Evolutionary conservation across 2,797 vertebrate species (phyloP), one percentile per base, ranked within the genome.

Genomic region (Lemur catta): DNA sequence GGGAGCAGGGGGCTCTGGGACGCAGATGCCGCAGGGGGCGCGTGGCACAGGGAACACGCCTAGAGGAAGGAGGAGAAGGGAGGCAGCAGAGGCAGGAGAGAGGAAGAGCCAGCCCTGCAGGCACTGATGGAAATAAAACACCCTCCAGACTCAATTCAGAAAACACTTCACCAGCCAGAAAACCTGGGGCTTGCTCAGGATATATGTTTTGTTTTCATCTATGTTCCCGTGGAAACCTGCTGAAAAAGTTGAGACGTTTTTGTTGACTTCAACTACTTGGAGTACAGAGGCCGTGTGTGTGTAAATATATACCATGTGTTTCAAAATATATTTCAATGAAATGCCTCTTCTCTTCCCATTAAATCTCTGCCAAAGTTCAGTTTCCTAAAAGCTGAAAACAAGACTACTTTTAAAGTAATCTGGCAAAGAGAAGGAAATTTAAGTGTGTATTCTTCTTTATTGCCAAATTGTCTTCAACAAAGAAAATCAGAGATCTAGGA

Each of bases 101-200:
- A 0, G 96, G 91, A 87, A 65, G 91, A 67, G 97, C 50, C 72
- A 50, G 96, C 43, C 78, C 20, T 33, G 76, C 35, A 1, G 88
- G 38, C 75, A 46, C 74, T 65, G 63, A 93, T 12, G 59, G 94
- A 89, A 95, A 89, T 65, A 63, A 1, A 3, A 89, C 24, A 18
- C 41, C 82, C 97, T 93, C 95, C 95, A 61, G 84, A 95, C 75
- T 96, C 97, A 86, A 63, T 93, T 93, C 85, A 15, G 2, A 89
- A 93, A 94, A 85, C 61, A 72, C 14, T 12, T 28, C 89, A 0
- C 33, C 61, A 18, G 98, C 97, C 98, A 98, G 97, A 76, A 98
- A 96, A 88, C 84, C 97, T 65, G 84, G 33, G 30, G 48, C 89
- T 17, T 71, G 93, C 69, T 67, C 63, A 57, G 63, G 18, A 74